Evolutionary conservation across 1,140 invertebrate genomes (phyloP), one percentile per base, ranked within the genome.

Genomic region (Pachyrhynchus sulphureomaculatus): DNA sequence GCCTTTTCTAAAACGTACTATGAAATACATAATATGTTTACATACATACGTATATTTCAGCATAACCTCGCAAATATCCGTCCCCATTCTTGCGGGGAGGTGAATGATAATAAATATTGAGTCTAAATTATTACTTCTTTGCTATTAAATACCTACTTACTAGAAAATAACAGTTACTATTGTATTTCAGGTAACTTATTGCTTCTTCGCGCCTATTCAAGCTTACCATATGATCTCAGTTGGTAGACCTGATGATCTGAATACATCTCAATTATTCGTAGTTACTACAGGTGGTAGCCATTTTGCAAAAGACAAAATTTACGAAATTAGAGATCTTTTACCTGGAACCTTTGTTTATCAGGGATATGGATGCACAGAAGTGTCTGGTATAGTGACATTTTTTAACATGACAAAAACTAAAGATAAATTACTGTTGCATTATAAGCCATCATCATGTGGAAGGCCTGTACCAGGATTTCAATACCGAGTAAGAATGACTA

Each of bases 401-500:
- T 75, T 73, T 29, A 64, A 68, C 15, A 41, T 57, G 5, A 65
- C 24, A 12, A 54, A 64, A 18, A 54, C 65, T 5, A 64, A 62
- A 54, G 68, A 75, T 36, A 18, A 55, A 5, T 33, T 70, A 21
- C 29, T 62, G 10, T 41, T 71, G 34, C 41, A 69, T 37, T 49
- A 64, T 13, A 72, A 68, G 41, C 71, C 71, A 2, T 41, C 32
- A 13, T 72, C 71, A 4, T 68, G 62, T 44, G 72, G 73, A 1
- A 39, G 62, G 15, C 64, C 67, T 1, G 45, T 70, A 23, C 32
- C 47, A 8, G 71, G 70, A 6, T 51, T 72, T 37, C 55, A 24
- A n/a, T 72, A 68, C 32, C 73, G 72, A 54, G 72, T 73, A 54
- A 52, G 48, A 65, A 87, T 9, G 26, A 29, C 26, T 9, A 90